Percentiles rank a stretch among this genome's conserved stretches.
These are phyloP conservation scores for Halichoeres trimaculatus DNA, from an alignment of 2,113 vertebrate genomes.

Conservation along the genomic window DNA sequence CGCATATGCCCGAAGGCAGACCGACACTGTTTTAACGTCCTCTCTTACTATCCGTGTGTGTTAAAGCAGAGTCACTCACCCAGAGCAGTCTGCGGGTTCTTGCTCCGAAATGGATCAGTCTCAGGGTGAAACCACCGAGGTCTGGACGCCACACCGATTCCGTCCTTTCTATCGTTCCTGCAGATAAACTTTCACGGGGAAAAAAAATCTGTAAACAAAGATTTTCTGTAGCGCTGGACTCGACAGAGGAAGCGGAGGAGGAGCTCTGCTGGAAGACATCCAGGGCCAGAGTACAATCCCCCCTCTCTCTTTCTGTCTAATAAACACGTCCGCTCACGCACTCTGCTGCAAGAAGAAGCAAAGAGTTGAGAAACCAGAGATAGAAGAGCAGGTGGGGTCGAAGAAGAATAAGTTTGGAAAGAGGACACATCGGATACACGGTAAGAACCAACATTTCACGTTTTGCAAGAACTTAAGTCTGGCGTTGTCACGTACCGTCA, in stretches of 20 bases:
- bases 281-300: not conserved
- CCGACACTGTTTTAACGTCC: too few relatives aligned
- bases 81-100: not conserved
- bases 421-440: too few relatives aligned
- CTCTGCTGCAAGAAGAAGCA: not conserved
- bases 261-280: conserved; percentile 28
- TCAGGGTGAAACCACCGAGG: not conserved
- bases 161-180: not conserved
- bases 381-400: conserved; percentile 1
- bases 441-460: conserved; percentile 15
- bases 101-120: not conserved
- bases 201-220: not conserved
- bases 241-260: conserved; percentile 53
- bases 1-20: too few relatives aligned
- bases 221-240: not conserved
- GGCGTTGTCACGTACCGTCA: not conserved
- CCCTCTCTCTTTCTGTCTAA: not conserved
- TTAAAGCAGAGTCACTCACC: too few relatives aligned
- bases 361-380: not conserved
- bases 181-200: not conserved
- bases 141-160: too few relatives aligned
- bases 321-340: conserved; percentile 6
- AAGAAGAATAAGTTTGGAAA: not conserved
- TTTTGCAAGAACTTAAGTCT: not conserved
- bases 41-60: too few relatives aligned